Conservation (phyloP, 1,140 invertebrate genomes). For the Drosophila bocqueti region DNA sequence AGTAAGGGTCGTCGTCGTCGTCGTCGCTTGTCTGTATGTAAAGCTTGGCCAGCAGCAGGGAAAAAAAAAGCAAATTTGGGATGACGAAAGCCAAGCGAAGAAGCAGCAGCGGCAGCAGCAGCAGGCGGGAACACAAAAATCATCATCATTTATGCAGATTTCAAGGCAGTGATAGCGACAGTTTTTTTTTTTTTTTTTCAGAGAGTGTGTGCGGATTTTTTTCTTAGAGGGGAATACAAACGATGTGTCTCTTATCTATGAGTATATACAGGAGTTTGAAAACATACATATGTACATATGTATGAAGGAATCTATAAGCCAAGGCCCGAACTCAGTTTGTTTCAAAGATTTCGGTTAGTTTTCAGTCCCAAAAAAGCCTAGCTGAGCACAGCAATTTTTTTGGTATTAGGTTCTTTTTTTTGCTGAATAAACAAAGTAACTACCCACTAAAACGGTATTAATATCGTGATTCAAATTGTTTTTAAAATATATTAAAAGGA, state of each 20-base stretch:
- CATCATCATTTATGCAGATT: conserved; percentile 81
- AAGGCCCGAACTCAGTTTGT: conserved; percentile 12
- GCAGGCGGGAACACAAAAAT: conserved; percentile 47
- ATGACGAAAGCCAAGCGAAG: conserved; percentile 64
- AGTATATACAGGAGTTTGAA: conserved; percentile 21
- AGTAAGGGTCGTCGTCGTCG: conserved; percentile 10
- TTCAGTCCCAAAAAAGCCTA: neutral
- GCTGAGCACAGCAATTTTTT: neutral
- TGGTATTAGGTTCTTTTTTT: neutral
- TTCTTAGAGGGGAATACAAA: conserved; percentile 6
- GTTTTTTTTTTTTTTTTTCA: conserved; percentile 51
- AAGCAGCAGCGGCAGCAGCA: conserved; percentile 8
- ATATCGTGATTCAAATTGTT: neutral
- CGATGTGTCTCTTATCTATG: conserved; percentile 38
- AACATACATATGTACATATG: conserved; percentile 21
- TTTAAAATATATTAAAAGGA: neutral
- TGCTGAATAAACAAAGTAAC: neutral
- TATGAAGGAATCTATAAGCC: conserved; percentile 1
- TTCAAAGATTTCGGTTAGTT: conserved; percentile 9
- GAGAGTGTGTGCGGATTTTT: conserved; percentile 28
- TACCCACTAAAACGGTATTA: neutral
- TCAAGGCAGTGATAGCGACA: conserved; percentile 69
- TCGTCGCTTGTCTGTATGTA: conserved; percentile 41
- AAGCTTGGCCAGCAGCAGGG: conserved; percentile 33
- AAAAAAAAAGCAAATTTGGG: conserved; percentile 34